Percentiles rank a stretch among this genome's conserved stretches.
phyloP scores from a whole-genome alignment of 2,113 vertebrate species.

The Pygoscelis antarcticus region DNA sequence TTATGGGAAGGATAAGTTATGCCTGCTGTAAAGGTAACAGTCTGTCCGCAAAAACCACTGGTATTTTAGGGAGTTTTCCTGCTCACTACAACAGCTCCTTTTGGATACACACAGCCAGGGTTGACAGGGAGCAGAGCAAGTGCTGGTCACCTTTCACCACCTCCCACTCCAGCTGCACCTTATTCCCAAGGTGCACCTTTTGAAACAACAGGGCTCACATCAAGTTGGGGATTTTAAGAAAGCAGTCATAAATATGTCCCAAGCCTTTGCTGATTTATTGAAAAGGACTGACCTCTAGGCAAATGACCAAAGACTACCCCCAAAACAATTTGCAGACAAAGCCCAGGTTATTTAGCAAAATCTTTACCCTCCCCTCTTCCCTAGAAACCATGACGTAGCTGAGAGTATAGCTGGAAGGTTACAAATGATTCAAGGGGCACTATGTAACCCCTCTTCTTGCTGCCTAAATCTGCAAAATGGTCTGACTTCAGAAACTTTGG shows the following conservation, averaged over 20 bases:
- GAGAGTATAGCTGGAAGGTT: neutral
- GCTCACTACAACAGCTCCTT: neutral
- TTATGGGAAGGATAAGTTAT: neutral
- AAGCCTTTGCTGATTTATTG: neutral
- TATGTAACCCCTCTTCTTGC: neutral
- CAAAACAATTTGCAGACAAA: neutral
- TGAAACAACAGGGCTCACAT: neutral
- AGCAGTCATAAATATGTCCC: neutral
- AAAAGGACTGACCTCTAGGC: neutral
- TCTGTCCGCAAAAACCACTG: neutral
- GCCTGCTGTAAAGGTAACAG: constrained; percentile 9
- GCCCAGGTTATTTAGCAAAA: neutral
- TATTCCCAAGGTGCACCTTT: neutral
- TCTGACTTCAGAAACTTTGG: neutral
- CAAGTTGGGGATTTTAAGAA: neutral
- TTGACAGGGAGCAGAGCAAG: neutral
- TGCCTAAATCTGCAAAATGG: neutral
- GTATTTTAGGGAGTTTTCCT: constrained; percentile 26
- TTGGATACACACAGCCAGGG: neutral
- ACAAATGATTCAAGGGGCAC: neutral
- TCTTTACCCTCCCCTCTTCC: neutral
- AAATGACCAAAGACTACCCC: neutral
- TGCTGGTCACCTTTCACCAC: neutral
- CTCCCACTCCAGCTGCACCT: neutral
- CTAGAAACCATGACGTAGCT: neutral